Evolutionary conservation across 1,140 invertebrate species (phyloP), one percentile per base, ranked within the genome.

Genomic region (Dreissena polymorpha): DNA sequence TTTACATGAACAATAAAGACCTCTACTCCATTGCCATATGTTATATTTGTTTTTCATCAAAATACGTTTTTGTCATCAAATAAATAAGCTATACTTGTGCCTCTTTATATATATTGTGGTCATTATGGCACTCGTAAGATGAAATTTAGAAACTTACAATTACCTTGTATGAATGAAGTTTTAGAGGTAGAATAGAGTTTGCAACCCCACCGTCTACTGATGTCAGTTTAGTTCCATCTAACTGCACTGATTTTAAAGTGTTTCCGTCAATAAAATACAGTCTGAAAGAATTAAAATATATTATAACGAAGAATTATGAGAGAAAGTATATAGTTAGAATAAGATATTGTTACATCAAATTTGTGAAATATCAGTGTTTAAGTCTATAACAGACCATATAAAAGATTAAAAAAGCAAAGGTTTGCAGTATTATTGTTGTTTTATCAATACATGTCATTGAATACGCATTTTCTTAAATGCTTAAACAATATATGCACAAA

Each of bases 231-330:
- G 49, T 57, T 27, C 71, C 71, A 12, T 73, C 25, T 7, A 57
- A 14, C 25, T 57, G 25, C 55, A 51, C 55, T 21, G 21, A 25
- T 27, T 73, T 73, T 0, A 57, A 51, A 12, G 3, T 14, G 6
- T 27, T 14, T 16, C 14, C 53, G 60, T 73, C 71, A 60, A 73
- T 73, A 14, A 73, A 73, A 27, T 73, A 73, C 21, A 73, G 16
- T n/a, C 71, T 73, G 67, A 6, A 69, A 67, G 21, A 29, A 29
- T 16, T 2, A 49, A 27, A 10, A 18, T 49, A 27, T 23, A 63
- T 63, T 5, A 63, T n/a, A 3, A 63, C 8, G 39, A 39, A 2
- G 8, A 39, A 5, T 39, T 39, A 5, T 39, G 39, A 39, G 39
- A 39, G 8, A 39, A 39, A 39, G 2, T 39, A 39, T n/a, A n/a